A percentile compares a stretch with the other conserved stretches of the same genome.
Evolutionary conservation across 2,888 invertebrate genomes (phyloP).

Genomic region (Thera obeliscata): DNA sequence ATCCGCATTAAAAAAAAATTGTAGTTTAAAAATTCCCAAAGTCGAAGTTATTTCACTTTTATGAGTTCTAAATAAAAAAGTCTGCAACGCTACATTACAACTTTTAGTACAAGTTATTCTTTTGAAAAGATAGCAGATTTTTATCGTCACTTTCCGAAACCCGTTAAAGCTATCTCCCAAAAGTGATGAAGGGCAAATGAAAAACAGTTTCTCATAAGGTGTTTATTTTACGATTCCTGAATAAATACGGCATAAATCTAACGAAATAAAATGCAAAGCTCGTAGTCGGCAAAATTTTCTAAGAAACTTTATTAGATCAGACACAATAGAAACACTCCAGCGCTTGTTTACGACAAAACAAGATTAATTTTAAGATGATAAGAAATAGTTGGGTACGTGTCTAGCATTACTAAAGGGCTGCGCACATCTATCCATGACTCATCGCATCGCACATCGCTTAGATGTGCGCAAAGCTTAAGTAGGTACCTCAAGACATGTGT

Average conservation of each 20-base stretch:
- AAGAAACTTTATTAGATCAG: conserved; percentile 16
- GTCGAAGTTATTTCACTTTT: too few species aligned
- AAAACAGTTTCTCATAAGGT: conserved; percentile 29
- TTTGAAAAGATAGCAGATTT: conserved; percentile 5
- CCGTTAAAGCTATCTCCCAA: conserved; percentile 30
- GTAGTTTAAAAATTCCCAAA: too few species aligned
- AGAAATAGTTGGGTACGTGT: background rate
- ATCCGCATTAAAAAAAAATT: too few species aligned
- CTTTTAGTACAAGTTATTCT: conserved; percentile 4
- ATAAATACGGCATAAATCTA: conserved; percentile 36
- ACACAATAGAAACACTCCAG: conserved; percentile 24
- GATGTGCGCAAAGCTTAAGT: too few species aligned
- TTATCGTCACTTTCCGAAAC: conserved; percentile 16
- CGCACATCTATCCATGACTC: too few species aligned
- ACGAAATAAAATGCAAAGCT: conserved; percentile 16
- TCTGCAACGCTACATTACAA: too few species aligned
- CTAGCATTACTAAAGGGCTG: too few species aligned
- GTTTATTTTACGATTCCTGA: conserved; percentile 37
- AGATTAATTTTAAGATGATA: background rate
- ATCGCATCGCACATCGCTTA: too few species aligned
- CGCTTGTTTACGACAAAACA: conserved; percentile 20
- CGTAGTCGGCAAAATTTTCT: background rate
- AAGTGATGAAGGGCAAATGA: conserved; percentile 36
- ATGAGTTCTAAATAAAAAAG: too few species aligned
- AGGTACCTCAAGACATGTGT: too few species aligned